Percentiles rank a stretch among this genome's conserved stretches.
Evolutionary conservation across 1,140 invertebrate species (phyloP).

Genomic region (Spodoptera litura): DNA sequence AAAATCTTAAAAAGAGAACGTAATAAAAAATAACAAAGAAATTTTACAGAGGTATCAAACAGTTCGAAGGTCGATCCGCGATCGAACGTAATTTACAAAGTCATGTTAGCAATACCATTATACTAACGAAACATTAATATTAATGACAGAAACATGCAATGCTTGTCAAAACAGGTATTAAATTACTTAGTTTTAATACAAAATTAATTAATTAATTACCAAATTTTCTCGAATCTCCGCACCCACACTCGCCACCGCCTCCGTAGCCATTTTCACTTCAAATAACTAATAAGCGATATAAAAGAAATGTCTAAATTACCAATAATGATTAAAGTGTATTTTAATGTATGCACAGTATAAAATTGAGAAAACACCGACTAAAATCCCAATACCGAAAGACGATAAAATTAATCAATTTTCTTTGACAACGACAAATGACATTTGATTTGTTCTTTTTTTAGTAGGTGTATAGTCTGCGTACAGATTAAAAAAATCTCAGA

Average conservation of each 20-base stretch:
- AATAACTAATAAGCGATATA: not conserved
- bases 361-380: constrained; percentile 20
- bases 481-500: constrained; percentile 3
- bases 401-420: constrained; percentile 41
- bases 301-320: not conserved
- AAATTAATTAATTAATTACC: constrained; percentile 57
- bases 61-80: constrained; percentile 20
- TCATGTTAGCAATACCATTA: constrained; percentile 5
- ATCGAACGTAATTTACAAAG: constrained; percentile 17
- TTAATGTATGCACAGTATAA: not conserved
- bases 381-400: constrained; percentile 7
- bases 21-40: constrained; percentile 21
- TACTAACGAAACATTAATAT: not conserved
- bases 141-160: constrained; percentile 1
- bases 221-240: constrained; percentile 78
- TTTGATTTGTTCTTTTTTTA: constrained; percentile 41
- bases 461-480: not conserved
- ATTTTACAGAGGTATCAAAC: not conserved
- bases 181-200: constrained; percentile 37
- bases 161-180: not conserved
- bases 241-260: constrained; percentile 63
- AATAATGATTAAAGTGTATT: not conserved
- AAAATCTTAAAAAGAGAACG: not conserved
- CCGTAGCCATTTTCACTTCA: constrained; percentile 64
- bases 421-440: constrained; percentile 43